Evolutionary conservation across 2,797 vertebrate genomes (phyloP), one percentile per base, ranked within the genome.

Genomic region (Myotis daubentonii): DNA sequence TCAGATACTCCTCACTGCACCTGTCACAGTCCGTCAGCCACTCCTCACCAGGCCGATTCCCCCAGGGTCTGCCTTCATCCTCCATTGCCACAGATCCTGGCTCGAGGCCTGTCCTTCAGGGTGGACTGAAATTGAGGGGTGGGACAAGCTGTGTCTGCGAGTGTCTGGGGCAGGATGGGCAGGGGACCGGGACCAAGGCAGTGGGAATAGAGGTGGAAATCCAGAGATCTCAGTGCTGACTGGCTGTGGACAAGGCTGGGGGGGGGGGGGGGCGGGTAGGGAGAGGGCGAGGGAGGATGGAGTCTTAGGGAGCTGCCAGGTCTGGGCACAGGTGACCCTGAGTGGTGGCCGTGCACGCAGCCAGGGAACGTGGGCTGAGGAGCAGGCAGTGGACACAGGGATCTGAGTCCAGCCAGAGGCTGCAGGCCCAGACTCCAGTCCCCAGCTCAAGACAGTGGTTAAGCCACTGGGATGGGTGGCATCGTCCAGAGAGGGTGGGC

Each of bases 301-400:
- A 7, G 7, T 38, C 41, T 60, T 51, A 15, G 19, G 38, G 28
- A 70, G 23, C 53, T 44, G 25, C 22, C 6, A 15, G 49, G 25
- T n/a, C 55, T 81, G 79, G 71, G n/a, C 28, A 41, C 23, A 12
- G 53, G 22, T 2, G 22, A 51, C 62, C 19, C 8, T 6, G 23
- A 3, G 4, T 25, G 62, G 85, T 57, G 28, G 51, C 81, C 6
- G 0, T 5, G 36, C 20, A 1, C 0, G 5, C 30, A 84, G 83
- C 44, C 0, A 6, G 28, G 25, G 74, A 36, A 20, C 20, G 5
- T 0, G 0, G 23, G 44, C 25, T 17, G 6, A 8, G 10, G 65
- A n/a, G 30, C 23, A 51, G 41, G 38, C 74, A 47, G 80, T 25
- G 49, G 89, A 25, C 15, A 7, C 36, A 1, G 16, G 17, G 28